Evolutionary conservation across 2,797 vertebrate genomes (phyloP).

Genomic region (Manis crassicaudata): DNA sequence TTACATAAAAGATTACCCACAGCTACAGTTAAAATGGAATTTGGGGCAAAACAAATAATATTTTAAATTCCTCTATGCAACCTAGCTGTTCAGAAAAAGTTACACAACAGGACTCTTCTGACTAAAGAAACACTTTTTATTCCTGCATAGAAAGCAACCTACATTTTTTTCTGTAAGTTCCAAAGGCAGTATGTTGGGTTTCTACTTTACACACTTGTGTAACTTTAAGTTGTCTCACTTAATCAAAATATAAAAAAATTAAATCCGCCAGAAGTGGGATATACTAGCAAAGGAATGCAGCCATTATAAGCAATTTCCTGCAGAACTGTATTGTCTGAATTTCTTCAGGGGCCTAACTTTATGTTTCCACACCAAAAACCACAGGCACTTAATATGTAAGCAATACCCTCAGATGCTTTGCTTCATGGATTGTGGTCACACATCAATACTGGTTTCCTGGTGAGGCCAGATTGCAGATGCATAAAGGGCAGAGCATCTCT

Average conservation of each 20-base stretch:
- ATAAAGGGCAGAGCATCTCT: neutral
- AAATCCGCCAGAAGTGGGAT: neutral
- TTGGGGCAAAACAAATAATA: accelerated
- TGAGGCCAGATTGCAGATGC: neutral
- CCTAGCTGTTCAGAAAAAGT: neutral
- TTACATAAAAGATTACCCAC: accelerated
- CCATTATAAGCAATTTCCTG: neutral
- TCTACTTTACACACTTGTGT: neutral
- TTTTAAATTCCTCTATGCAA: neutral
- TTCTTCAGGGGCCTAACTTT: accelerated
- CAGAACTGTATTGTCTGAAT: accelerated
- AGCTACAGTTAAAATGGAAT: accelerated
- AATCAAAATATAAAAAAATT: neutral
- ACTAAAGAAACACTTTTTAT: neutral
- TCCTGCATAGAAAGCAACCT: too few relatives aligned
- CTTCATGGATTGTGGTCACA: accelerated
- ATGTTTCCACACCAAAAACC: neutral
- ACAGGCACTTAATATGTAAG: neutral
- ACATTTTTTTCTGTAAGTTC: neutral
- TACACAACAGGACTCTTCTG: neutral
- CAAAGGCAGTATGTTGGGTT: neutral
- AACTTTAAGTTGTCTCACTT: neutral
- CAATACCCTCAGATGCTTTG: accelerated
- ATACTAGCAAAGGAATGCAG: neutral
- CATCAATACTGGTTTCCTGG: neutral